Evolutionary conservation across 1,140 invertebrate genomes (phyloP), one percentile per base, ranked within the genome.

Genomic region (Mactra quadrangularis): DNA sequence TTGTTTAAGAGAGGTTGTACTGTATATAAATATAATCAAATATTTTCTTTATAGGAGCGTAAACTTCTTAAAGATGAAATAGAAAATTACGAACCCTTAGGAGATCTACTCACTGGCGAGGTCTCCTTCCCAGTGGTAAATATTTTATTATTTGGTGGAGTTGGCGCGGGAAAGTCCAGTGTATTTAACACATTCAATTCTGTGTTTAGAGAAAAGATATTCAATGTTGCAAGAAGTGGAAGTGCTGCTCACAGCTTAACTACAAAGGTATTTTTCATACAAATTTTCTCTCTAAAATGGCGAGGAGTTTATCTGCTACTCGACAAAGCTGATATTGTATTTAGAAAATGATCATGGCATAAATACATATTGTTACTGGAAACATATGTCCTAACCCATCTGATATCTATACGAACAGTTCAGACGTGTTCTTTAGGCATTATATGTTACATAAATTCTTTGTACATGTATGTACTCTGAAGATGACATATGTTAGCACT

Each of bases 171-270:
- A 33, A 85, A 85, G 45, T 85, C 84, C 13, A 83, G 84, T 50
- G 82, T 74, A 38, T 85, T 83, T 57, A 85, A 85, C 52, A 83
- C 71, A 53, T 62, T 85, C 15, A 77, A 85, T 52, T 85, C 84
- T 17, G 55, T 85, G 22, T 82, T 78, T 45, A 55, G 75, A 33
- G 79, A 72, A 9, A 60, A 75, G 15, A 79, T 79, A n/a, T 77
- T 74, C n/a, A 59, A 70, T 45, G 64, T 68, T 19, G 84, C 78
- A 33, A 50, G 41, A 59, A 64, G 71, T 75, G 84, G 79, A 41
- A 55, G 47, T 57, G 52, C 62, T 22, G 57, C 31, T n/a, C 71
- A 83, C 33, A 83, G 84, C 57, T 45, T 85, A 50, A 85, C 84
- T 13, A 85, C 78, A 22, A 78, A 70, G 64, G 84, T 85, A 72